Evolutionary conservation across 2,888 invertebrate genomes (phyloP).

Genomic region (Gasteruption jaculator): DNA sequence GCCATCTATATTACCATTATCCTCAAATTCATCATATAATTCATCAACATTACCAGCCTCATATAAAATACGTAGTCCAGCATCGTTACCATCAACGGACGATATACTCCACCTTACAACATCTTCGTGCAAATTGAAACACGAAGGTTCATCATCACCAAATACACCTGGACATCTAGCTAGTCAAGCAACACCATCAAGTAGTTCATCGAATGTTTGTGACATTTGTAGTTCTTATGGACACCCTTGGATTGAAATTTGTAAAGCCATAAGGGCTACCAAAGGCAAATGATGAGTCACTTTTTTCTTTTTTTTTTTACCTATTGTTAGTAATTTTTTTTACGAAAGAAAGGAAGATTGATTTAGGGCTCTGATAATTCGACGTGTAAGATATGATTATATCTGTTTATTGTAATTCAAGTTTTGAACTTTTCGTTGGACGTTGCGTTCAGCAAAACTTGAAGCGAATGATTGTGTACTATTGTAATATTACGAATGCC

Average conservation of each 20-base stretch:
- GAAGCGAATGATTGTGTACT: no score
- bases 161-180: slow-evolving; percentile 37
- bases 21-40: slow-evolving; percentile 39
- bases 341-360: slow-evolving; percentile 8
- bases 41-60: slow-evolving; percentile 45
- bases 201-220: slow-evolving; percentile 49
- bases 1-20: slow-evolving; percentile 34
- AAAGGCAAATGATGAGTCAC: slow-evolving; percentile 49
- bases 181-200: slow-evolving; percentile 45
- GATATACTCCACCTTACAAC: slow-evolving; percentile 51
- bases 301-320: slow-evolving; percentile 7
- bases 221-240: slow-evolving; percentile 55
- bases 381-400: no score
- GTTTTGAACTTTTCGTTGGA: no score
- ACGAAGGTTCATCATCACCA: slow-evolving; percentile 35
- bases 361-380: no score
- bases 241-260: slow-evolving; percentile 55
- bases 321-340: slow-evolving; percentile 7
- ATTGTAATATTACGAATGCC: no score
- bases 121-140: slow-evolving; percentile 30
- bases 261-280: slow-evolving; percentile 54
- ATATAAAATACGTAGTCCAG: slow-evolving; percentile 40
- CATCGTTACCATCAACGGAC: slow-evolving; percentile 53
- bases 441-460: no score
- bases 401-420: no score